These are phyloP conservation scores for Anguilla rostrata DNA, from an alignment of 2,113 vertebrate species.

Conservation along the genomic window DNA sequence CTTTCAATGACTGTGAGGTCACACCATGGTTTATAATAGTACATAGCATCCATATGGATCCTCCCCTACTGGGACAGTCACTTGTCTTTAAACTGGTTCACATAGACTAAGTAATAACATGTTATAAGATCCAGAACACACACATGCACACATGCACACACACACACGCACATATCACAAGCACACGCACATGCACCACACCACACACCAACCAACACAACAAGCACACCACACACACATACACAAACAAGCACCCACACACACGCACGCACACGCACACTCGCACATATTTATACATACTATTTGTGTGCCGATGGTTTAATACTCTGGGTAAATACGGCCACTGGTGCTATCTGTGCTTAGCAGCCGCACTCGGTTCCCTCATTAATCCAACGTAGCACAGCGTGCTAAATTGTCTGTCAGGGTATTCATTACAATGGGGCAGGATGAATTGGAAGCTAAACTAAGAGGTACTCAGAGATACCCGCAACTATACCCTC, in stretches of 20 bases:
- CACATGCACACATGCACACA: background rate
- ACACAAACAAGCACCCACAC: background rate
- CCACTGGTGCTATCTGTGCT: conserved; percentile 32
- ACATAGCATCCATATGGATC: no score
- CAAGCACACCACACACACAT: background rate
- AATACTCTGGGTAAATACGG: conserved; percentile 32
- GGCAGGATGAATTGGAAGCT: background rate
- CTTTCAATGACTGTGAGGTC: no score
- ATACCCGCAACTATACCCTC: conserved; percentile 7
- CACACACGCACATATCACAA: no score
- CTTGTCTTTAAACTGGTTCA: no score
- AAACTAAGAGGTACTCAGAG: background rate
- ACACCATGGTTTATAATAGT: no score
- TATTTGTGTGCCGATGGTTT: conserved; percentile 18
- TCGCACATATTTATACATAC: background rate
- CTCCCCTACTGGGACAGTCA: no score
- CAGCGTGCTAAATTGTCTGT: conserved; percentile 26
- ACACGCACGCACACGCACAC: background rate
- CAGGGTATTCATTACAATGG: conserved; percentile 11
- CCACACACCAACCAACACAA: no score
- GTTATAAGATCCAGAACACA: background rate
- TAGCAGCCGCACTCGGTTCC: conserved; percentile 27
- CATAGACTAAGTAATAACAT: background rate
- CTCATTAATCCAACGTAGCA: conserved; percentile 34
- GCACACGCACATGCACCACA: no score